Evolutionary conservation across 2,888 invertebrate species (phyloP).

Genomic region (Drosophila pseudotalamancana): DNA sequence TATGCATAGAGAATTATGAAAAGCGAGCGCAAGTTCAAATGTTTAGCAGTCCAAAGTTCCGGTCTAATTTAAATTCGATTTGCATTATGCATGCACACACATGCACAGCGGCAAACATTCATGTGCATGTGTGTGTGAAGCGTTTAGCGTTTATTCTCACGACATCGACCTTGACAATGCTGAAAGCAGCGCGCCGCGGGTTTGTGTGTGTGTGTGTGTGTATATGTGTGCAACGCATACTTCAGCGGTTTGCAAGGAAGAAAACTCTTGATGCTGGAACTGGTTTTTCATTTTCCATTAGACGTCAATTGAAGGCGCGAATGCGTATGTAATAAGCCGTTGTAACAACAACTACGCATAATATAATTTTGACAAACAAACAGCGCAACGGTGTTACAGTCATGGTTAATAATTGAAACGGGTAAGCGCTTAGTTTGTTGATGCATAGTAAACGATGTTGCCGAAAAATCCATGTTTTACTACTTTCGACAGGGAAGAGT

Average conservation of each 20-base stretch:
- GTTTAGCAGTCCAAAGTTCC: slow-evolving; percentile 64
- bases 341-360: slow-evolving; percentile 15
- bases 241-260: slow-evolving; percentile 53
- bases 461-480: slow-evolving; percentile 30
- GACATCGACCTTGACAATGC: slow-evolving; percentile 73
- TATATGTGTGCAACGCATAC: slow-evolving; percentile 41
- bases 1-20: slow-evolving; percentile 57
- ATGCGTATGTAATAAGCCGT: slow-evolving; percentile 61
- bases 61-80: slow-evolving; percentile 57
- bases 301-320: slow-evolving; percentile 58
- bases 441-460: slow-evolving; percentile 17
- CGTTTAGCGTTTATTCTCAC: slow-evolving; percentile 51
- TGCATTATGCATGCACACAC: slow-evolving; percentile 54
- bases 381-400: slow-evolving; percentile 20
- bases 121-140: slow-evolving; percentile 14
- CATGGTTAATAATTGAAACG: slow-evolving; percentile 33
- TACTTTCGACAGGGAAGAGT: slow-evolving; percentile 56
- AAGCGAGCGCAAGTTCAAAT: slow-evolving; percentile 49
- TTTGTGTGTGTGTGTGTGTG: slow-evolving; percentile 18
- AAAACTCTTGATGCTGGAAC: slow-evolving; percentile 64
- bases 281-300: slow-evolving; percentile 59
- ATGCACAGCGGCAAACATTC: not conserved
- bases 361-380: slow-evolving; percentile 52
- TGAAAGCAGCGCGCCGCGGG: slow-evolving; percentile 24
- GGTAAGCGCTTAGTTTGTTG: slow-evolving; percentile 20